Evolutionary conservation across 2,113 vertebrate genomes (phyloP).

Genomic region (Heterocephalus glaber): DNA sequence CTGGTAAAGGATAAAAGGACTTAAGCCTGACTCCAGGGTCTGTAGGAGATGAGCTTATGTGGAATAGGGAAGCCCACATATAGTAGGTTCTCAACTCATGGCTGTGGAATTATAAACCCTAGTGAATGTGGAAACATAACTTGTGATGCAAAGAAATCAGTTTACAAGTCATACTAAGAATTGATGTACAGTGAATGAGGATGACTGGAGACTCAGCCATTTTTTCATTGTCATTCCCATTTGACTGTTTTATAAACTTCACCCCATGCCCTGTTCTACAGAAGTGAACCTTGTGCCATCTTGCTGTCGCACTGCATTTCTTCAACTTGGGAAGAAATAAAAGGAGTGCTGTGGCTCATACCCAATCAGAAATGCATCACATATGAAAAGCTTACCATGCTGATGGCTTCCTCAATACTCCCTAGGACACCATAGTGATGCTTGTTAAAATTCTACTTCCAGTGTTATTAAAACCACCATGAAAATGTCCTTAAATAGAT

Average conservation of each 20-base stretch:
- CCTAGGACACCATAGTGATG: neutral
- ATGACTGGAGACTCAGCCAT: neutral
- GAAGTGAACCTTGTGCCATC: neutral
- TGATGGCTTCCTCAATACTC: neutral
- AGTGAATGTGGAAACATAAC: neutral
- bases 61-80: neutral
- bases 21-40: neutral
- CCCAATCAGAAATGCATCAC: neutral
- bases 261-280: neutral
- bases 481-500: neutral
- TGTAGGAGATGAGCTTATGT: neutral
- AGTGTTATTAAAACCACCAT: neutral
- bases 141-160: neutral
- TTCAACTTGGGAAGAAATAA: neutral
- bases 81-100: neutral
- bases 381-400: neutral
- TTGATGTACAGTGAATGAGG: neutral
- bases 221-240: neutral
- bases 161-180: neutral
- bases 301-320: neutral
- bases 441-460: neutral
- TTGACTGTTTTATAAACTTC: neutral
- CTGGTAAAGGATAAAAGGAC: rapidly evolving
- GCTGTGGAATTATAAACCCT: neutral
- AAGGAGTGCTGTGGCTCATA: neutral